Evolutionary conservation across 2,888 invertebrate species (phyloP).

Genomic region (Steinernema carpocapsae): DNA sequence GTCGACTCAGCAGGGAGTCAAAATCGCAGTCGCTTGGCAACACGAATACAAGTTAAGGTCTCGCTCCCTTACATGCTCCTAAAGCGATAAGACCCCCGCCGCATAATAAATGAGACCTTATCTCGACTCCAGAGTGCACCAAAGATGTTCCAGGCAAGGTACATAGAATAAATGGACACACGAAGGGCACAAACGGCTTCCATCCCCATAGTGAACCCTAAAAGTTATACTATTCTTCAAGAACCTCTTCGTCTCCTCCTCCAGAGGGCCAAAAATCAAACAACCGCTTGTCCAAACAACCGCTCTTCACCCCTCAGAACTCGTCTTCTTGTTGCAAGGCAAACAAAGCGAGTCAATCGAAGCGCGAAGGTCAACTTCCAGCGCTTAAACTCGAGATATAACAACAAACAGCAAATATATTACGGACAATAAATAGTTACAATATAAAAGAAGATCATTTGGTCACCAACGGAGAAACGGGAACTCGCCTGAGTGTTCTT

Average conservation of each 20-base stretch:
- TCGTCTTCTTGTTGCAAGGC: not conserved
- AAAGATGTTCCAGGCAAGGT: too few species aligned
- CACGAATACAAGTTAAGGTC: too few species aligned
- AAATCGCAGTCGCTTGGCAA: too few species aligned
- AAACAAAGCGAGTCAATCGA: not conserved
- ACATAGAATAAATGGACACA: too few species aligned
- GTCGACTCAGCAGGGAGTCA: too few species aligned
- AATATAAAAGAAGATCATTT: conserved; percentile 24
- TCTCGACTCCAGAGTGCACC: too few species aligned
- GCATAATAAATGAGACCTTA: too few species aligned
- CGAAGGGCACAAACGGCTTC: not conserved
- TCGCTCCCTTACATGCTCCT: too few species aligned
- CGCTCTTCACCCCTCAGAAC: not conserved
- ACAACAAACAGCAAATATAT: not conserved
- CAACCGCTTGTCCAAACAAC: conserved; percentile 17
- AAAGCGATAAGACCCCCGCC: too few species aligned
- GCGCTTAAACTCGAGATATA: not conserved
- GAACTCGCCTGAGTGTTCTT: not conserved
- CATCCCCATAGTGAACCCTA: not conserved
- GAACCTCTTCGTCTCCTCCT: not conserved
- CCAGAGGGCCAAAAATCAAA: conserved; percentile 12
- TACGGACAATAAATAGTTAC: conserved; percentile 5
- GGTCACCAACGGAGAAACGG: conserved; percentile 22
- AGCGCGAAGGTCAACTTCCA: not conserved
- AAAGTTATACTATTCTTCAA: not conserved